Evolutionary conservation across 2,113 vertebrate genomes (phyloP), one percentile per base, ranked within the genome.

Genomic region (Ophiodon elongatus): DNA sequence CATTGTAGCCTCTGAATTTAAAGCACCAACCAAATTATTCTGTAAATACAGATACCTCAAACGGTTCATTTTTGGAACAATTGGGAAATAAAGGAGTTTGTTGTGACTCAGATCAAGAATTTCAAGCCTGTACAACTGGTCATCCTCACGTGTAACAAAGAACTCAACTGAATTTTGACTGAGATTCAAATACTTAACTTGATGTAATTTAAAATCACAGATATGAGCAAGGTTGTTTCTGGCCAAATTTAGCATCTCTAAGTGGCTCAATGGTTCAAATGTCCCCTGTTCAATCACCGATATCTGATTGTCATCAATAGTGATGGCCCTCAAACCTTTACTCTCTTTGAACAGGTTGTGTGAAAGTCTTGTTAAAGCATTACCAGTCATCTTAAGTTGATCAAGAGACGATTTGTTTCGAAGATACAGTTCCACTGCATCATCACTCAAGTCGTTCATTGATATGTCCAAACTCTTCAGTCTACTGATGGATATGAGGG

Each of bases 41-140:
- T 96, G 96, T 76, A 97, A 93, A 86, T 97, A 90, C 67, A 97
- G 86, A 85, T 95, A 93, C 47, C 67, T 91, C 78, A 96, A 77
- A 33, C 13, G 17, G 52, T 89, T 94, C 23, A 79, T 79, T 68
- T 79, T 91, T 23, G 95, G 93, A 69, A 97, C 90, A 64, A 96
- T 80, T 43, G 95, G 96, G 17, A 97, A 96, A 56, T 87, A 92
- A 10, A 95, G 83, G 23, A 96, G 94, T 23, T 92, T 95, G 90
- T 97, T 97, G 75, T 94, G 90, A 91, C 95, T 96, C 72, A 96
- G 87, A 86, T 96, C 96, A 11, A 96, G 93, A 76, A 91, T 90
- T 85, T 91, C 91, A 50, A 97, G 95, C 59, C 83, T 89, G 82
- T 96, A 96, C 45, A 80, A 25, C 11, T 82, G 35, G 0, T 71